Evolutionary conservation across 2,888 invertebrate genomes (phyloP).

Genomic region (Sialis lutaria): DNA sequence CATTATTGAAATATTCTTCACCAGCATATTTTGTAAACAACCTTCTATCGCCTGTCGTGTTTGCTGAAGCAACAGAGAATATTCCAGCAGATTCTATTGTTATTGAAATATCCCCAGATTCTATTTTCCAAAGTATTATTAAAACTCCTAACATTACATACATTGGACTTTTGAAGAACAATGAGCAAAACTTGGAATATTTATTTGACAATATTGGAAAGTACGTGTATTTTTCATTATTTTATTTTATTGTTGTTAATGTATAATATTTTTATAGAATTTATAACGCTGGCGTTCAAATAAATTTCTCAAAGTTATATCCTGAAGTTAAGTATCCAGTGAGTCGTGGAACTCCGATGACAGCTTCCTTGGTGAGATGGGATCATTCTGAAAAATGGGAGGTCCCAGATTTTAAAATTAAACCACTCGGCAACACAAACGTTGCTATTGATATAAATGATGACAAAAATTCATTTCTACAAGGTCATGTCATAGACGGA

Average conservation of each 20-base stretch:
- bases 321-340: constrained; percentile 66
- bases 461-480: constrained; percentile 52
- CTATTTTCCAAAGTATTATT: constrained; percentile 74
- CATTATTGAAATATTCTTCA: constrained; percentile 53
- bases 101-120: constrained; percentile 82
- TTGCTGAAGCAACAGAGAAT: constrained; percentile 63
- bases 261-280: constrained; percentile 31
- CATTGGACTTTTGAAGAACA: constrained; percentile 30
- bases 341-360: constrained; percentile 68
- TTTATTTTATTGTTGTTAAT: background rate
- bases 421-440: constrained; percentile 31
- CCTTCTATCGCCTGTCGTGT: constrained; percentile 70
- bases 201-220: constrained; percentile 14
- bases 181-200: constrained; percentile 49
- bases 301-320: constrained; percentile 59
- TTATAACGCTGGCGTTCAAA: constrained; percentile 59
- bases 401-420: constrained; percentile 36
- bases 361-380: constrained; percentile 74
- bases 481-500: constrained; percentile 68
- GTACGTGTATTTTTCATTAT: background rate
- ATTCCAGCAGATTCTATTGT: constrained; percentile 68
- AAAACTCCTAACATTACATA: constrained; percentile 37
- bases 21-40: constrained; percentile 86
- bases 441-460: constrained; percentile 40
- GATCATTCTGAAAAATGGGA: constrained; percentile 66